Evolutionary conservation across 2,888 invertebrate genomes (phyloP), one percentile per base, ranked within the genome.

Genomic region (Liposcelis brunnea): DNA sequence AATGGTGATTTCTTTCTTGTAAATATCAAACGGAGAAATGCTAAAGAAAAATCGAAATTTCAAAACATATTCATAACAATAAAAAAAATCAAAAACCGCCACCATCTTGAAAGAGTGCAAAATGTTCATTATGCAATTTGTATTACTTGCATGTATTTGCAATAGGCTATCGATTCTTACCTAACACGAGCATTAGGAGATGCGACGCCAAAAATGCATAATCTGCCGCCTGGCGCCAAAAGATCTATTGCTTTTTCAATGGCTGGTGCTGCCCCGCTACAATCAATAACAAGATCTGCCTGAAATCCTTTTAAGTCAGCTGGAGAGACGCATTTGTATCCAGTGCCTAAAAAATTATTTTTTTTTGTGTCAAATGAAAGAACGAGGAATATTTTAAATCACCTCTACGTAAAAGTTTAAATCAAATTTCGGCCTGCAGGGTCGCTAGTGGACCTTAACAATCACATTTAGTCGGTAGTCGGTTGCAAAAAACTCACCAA

Each of bases 171-270:
- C 40, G n/a, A n/a, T 31, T 19, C 10, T 34, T 34, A 50, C 55
- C 61, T 61, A 10, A 72, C 59, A 53, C 59, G 66, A 3, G 65
- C 61, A 44, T 66, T 59, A 1, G 72, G 72, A 51, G 65, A 62
- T 10, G 77, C 74, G 46, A 80, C 77, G 1, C 80, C 81, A 53
- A 81, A 81, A 21, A 79, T 61, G 4, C 77, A 72, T 37, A 80
- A 69, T 52, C 74, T 76, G 1, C 78, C 80, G 1, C 78, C 78
- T 1, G 60, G 61, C 7, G 61, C 62, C 47, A 80, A 48, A 31
- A 75, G 62, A 31, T 68, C 62, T 44, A 80, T 60, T 2, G 67
- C 74, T 2, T 70, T 64, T 56, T 80, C 77, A 61, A 80, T 74
- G 0, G 78, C 80, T 47, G 74, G 73, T 1, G 74, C 75, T 8